phyloP scores from a whole-genome alignment of 2,113 vertebrate genomes.

The Sander vitreus region DNA sequence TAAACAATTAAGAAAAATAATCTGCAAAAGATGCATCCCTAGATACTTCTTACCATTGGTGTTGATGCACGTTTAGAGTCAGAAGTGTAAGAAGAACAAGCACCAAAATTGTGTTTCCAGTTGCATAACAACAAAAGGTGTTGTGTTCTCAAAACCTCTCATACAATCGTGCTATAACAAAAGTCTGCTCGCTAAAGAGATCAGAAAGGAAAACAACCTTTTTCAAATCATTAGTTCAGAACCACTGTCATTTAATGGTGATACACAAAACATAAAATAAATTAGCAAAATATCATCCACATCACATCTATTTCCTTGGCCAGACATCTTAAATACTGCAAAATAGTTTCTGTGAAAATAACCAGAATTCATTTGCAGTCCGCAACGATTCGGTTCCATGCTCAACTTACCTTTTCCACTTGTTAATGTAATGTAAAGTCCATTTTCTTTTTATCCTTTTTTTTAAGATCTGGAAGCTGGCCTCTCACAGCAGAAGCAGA shows the following conservation, averaged over 20 bases:
- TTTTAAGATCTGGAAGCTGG: background rate
- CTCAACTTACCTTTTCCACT: constrained; percentile 63
- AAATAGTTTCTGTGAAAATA: background rate
- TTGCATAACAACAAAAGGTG: background rate
- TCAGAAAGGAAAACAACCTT: background rate
- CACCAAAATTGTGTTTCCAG: background rate
- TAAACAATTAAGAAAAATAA: background rate
- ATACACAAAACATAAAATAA: background rate
- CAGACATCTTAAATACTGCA: background rate
- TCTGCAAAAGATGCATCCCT: background rate
- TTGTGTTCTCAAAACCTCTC: background rate
- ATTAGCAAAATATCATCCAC: no score
- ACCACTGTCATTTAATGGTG: background rate
- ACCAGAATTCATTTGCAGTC: background rate
- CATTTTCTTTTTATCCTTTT: constrained; percentile 46
- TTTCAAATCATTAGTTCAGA: background rate
- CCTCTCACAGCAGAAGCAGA: background rate
- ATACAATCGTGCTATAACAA: background rate
- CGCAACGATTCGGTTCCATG: no score
- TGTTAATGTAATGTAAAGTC: constrained; percentile 38
- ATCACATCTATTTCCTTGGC: background rate
- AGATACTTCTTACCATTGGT: background rate
- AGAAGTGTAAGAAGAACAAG: background rate
- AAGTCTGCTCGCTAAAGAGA: background rate
- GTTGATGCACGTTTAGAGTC: background rate